Percentiles rank a stretch among this genome's conserved stretches.
Conservation (phyloP, 2,797 vertebrate genomes). For the Taenioides sp. region DNA sequence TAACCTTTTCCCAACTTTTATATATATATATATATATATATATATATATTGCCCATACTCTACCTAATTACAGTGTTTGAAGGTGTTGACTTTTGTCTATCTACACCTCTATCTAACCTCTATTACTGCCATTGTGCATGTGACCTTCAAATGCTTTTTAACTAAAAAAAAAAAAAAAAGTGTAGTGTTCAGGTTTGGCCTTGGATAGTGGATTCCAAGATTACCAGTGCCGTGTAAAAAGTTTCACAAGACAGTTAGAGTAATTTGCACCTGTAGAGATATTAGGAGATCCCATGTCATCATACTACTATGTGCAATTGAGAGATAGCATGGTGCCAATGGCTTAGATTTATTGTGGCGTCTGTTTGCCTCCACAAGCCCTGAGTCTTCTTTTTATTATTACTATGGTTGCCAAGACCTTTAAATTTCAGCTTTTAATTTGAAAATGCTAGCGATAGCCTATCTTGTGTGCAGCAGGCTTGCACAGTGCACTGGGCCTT, state of each 20-base stretch:
- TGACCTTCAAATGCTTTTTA: constrained; percentile 1
- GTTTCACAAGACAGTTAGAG: neutral
- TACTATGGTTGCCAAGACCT: neutral
- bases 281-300: neutral
- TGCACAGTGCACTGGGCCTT: neutral
- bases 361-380: neutral
- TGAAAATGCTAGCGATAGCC: neutral
- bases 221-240: neutral
- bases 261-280: neutral
- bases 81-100: constrained; percentile 9
- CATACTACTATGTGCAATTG: neutral
- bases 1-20: too few species aligned
- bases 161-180: neutral
- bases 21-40: too few species aligned
- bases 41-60: neutral
- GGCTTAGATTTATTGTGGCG: neutral
- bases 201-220: neutral
- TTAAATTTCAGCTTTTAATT: constrained; percentile 4
- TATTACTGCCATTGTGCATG: neutral
- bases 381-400: neutral
- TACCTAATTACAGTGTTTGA: neutral
- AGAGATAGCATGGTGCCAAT: neutral
- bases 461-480: neutral
- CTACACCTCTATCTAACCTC: neutral
- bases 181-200: neutral